phyloP scores from a whole-genome alignment of 2,797 vertebrate genomes.

The Hoplostethus mediterraneus region DNA sequence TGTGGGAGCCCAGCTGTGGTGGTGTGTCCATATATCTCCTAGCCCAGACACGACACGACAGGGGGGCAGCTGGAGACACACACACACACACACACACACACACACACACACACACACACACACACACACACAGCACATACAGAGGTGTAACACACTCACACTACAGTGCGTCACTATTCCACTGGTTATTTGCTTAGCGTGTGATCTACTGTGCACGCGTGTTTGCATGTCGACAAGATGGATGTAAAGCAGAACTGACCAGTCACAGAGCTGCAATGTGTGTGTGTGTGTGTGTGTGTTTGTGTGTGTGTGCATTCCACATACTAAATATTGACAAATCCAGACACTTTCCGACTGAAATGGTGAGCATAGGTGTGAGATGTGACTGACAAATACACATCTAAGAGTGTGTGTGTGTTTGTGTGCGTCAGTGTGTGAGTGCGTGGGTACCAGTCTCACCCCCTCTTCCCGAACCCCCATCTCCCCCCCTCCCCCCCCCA shows the following conservation, averaged over 20 bases:
- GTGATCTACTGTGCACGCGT: not conserved
- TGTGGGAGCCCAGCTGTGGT: conserved; percentile 57
- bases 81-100: not conserved
- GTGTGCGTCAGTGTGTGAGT: conserved; percentile 31
- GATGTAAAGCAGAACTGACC: conserved; percentile 27
- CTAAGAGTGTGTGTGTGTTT: conserved; percentile 12
- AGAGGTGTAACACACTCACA: conserved; percentile 1
- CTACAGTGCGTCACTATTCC: not conserved
- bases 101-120: not conserved
- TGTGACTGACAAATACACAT: conserved; percentile 13
- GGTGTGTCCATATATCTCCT: conserved; percentile 34
- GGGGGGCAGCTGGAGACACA: conserved; percentile 2
- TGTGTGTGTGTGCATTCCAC: not conserved
- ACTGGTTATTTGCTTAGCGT: not conserved
- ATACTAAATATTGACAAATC: not conserved
- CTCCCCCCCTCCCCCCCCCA: conserved; percentile 29
- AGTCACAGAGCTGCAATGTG: not conserved
- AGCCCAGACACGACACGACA: conserved; percentile 37
- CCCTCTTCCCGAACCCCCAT: conserved; percentile 3
- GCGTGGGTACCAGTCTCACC: conserved; percentile 39
- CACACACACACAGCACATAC: not conserved
- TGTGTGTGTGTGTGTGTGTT: no score
- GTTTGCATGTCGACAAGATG: not conserved
- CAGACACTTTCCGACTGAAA: not conserved
- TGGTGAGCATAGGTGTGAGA: not conserved